Evolutionary conservation across 2,113 vertebrate genomes (phyloP), one percentile per base, ranked within the genome.

Genomic region (Pteruthius melanotis): DNA sequence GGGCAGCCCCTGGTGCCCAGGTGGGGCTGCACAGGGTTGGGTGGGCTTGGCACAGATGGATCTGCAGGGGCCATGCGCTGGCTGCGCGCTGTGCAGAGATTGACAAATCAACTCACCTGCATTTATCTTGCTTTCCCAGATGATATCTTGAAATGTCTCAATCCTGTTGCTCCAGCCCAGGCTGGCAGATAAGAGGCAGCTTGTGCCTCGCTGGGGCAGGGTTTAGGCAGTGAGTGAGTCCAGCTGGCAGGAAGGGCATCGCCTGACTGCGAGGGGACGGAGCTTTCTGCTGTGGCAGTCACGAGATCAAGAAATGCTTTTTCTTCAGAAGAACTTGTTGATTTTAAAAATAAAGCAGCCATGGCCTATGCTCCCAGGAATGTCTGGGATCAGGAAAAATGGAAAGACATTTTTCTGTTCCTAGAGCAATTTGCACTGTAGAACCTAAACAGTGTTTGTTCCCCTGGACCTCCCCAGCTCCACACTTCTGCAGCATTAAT

Each of bases 281-380:
- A 61, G 49, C 57, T 83, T 90, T 74, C 71, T 83, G 21, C 76
- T 33, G 52, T 4, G 64, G 37, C 76, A 78, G 60, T 94, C 86
- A 90, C 2, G 1, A 83, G 96, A 78, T n/a, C 56, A 56, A 90
- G 76, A 90, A 89, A 90, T 71, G 42, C 45, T 89, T 78, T 89
- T 89, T 78, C 72, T 90, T 92, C 61, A 53, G 88, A 90, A 88
- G 83, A 75, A 68, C 22, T 92, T 93, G 83, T 90, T 95, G 93
- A 96, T 93, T 96, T 96, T 93, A 90, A 90, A 95, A 96, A 90
- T 94, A 96, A 77, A 83, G 11, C 85, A 77, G 24, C 71, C 64
- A 7, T 3, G 20, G 82, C 83, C 79, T 97, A 6, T 89, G 85
- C 33, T 81, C 76, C 83, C 59, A 86, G 92, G 94, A 95, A 96